phyloP scores from a whole-genome alignment of 2,888 invertebrate species.

The Thymelicus sylvestris region DNA sequence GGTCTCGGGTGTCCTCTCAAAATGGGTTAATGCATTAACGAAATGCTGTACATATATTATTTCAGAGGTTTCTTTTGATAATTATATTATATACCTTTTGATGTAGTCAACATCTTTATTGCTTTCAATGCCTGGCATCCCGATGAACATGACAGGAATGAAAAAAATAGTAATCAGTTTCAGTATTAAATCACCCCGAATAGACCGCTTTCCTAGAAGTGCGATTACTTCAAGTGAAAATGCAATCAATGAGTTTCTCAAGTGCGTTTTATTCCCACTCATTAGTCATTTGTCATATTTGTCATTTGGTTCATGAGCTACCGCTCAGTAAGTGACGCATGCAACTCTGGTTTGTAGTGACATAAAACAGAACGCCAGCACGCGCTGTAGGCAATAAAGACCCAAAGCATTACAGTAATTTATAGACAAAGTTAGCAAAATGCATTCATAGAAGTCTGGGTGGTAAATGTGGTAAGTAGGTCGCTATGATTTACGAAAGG shows the following conservation, averaged over 20 bases:
- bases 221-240: background rate
- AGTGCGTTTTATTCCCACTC: background rate
- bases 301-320: constrained; percentile 17
- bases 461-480: constrained; percentile 72
- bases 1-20: background rate
- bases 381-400: constrained; percentile 28
- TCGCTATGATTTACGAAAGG: constrained; percentile 68
- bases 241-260: constrained; percentile 7
- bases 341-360: constrained; percentile 24
- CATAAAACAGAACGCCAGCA: constrained; percentile 30
- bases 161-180: too few species aligned
- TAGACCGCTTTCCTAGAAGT: background rate
- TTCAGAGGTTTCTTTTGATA: too few species aligned
- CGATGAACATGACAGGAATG: too few species aligned
- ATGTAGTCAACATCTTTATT: too few species aligned
- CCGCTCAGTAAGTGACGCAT: constrained; percentile 26
- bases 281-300: constrained; percentile 26
- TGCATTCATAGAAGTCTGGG: constrained; percentile 28
- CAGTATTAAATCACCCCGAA: too few species aligned
- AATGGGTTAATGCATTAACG: too few species aligned
- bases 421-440: constrained; percentile 30
- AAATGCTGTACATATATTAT: too few species aligned
- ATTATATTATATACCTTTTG: too few species aligned
- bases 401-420: constrained; percentile 20
- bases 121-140: too few species aligned